Evolutionary conservation across 2,888 invertebrate species (phyloP).

Genomic region (Mesochorus sp.): DNA sequence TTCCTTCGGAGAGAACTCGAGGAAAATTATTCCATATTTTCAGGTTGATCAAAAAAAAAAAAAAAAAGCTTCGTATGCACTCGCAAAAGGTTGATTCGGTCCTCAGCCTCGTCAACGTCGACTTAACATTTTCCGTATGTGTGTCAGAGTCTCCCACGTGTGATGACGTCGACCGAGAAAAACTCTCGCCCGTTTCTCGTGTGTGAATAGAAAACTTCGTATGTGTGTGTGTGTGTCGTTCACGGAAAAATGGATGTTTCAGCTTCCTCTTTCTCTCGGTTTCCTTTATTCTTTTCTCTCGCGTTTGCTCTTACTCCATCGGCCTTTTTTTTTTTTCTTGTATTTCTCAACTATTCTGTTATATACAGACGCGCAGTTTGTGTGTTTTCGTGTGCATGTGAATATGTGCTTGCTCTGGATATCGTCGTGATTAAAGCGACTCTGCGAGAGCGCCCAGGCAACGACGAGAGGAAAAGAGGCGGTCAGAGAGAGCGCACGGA

Average conservation of each 20-base stretch:
- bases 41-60: conserved; percentile 6
- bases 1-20: conserved; percentile 35
- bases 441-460: no score
- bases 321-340: background rate
- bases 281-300: background rate
- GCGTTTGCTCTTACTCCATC: background rate
- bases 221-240: conserved; percentile 7
- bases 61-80: background rate
- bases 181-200: conserved; percentile 35
- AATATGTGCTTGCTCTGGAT: conserved; percentile 28
- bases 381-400: conserved; percentile 7
- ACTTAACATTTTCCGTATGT: background rate
- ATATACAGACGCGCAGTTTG: background rate
- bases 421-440: conserved; percentile 71
- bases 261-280: background rate
- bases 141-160: conserved; percentile 29
- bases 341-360: conserved; percentile 18
- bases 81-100: conserved; percentile 5
- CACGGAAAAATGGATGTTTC: conserved; percentile 13
- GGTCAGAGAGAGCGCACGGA: conserved; percentile 55
- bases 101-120: conserved; percentile 41
- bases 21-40: conserved; percentile 43
- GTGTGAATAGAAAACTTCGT: conserved; percentile 40
- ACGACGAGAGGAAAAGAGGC: background rate
- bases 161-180: conserved; percentile 29